Conservation (phyloP, 1,140 invertebrate species). For the Camponotus vicinus region DNA sequence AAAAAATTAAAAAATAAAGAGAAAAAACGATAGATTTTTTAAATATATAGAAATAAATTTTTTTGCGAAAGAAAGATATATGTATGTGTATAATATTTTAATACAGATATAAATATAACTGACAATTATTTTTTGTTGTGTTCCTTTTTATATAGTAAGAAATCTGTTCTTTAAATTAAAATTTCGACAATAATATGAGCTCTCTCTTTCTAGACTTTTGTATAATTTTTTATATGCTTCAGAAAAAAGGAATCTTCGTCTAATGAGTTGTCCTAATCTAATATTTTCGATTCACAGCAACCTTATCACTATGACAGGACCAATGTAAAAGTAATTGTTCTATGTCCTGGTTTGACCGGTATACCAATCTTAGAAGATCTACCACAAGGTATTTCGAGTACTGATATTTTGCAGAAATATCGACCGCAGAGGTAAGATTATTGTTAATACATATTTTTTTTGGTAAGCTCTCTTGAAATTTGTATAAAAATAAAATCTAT, state of each 20-base stretch:
- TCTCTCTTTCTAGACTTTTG: background rate
- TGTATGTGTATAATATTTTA: background rate
- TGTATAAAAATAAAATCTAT: constrained; percentile 30
- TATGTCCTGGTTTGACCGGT: constrained; percentile 83
- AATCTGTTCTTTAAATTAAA: background rate
- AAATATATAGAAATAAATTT: background rate
- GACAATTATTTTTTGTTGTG: background rate
- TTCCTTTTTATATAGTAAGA: background rate
- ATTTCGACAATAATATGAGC: background rate
- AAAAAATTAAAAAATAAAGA: background rate
- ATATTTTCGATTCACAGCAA: constrained; percentile 74
- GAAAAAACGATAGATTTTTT: background rate
- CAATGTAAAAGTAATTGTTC: constrained; percentile 83
- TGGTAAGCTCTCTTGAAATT: background rate
- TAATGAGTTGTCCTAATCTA: background rate
- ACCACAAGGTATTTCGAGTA: constrained; percentile 38
- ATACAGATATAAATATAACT: background rate
- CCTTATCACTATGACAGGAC: constrained; percentile 84
- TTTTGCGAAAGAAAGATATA: background rate
- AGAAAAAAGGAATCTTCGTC: background rate
- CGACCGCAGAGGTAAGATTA: constrained; percentile 71
- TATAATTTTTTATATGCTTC: background rate
- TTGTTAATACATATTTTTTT: background rate
- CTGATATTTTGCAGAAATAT: constrained; percentile 60
- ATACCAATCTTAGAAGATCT: constrained; percentile 74